Evolutionary conservation across 2,888 invertebrate species (phyloP), one percentile per base, ranked within the genome.

Genomic region (Cheiracanthium punctorium): DNA sequence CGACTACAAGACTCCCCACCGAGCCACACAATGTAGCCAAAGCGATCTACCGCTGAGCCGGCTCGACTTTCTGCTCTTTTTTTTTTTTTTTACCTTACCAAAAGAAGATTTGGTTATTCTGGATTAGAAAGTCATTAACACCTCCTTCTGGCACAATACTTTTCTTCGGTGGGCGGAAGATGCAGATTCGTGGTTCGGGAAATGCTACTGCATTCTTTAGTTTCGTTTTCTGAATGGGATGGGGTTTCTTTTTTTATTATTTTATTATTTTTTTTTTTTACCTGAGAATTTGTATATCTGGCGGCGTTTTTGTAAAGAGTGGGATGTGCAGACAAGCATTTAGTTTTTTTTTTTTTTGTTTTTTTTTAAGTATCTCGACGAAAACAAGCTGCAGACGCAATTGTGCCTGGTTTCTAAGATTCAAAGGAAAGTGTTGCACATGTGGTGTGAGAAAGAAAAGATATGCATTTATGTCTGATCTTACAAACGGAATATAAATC

Each of bases 101-200:
- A n/a, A n/a, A n/a, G n/a, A n/a, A n/a, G n/a, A n/a, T n/a, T n/a
- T 28, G 20, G 30, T 28, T 43, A 37, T 43, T 74, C 64, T 58
- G 79, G 80, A 85, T 86, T 86, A 86, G 86, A 80, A 80, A 80
- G 86, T 80, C 86, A 86, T 86, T 86, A 86, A 80, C 80, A 86
- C 86, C 75, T 70, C 43, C 74, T 74, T 70, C 58, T 71, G 10
- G 28, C 32, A 30, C 28, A 32, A 48, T 29, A 32, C 17, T 32
- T n/a, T n/a, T 28, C 33, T 58, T 48, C 29, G 17, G 58, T 58
- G 74, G 74, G 74, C 52, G 74, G 58, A 58, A 32, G 74, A 74
- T 24, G 52, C n/a, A 74, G 20, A n/a, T 58, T 58, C 32, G 32
- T 48, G 32, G 24, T n/a, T 37, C n/a, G n/a, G n/a, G 32, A 10